These are phyloP conservation scores for Tadarida brasiliensis DNA, from an alignment of 2,797 vertebrate species.

Conservation along the genomic window DNA sequence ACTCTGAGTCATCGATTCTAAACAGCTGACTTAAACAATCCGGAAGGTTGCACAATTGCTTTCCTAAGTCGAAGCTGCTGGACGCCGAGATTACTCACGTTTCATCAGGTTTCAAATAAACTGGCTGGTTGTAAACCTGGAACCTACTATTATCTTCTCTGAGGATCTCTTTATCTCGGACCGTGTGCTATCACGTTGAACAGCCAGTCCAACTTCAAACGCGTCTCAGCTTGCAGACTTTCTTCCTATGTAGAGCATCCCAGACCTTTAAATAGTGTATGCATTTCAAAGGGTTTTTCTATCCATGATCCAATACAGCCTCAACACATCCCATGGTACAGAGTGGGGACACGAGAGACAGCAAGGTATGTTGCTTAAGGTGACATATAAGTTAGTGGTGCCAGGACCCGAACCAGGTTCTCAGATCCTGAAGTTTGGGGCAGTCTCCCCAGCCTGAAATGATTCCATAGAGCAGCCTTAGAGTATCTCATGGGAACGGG, in stretches of 20 bases:
- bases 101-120: slow-evolving; percentile 55
- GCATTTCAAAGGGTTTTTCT: background rate
- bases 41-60: slow-evolving; percentile 36
- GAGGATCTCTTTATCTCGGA: background rate
- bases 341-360: background rate
- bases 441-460: background rate
- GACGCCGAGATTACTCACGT: slow-evolving; percentile 38
- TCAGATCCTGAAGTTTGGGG: background rate
- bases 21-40: slow-evolving; percentile 35
- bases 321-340: background rate
- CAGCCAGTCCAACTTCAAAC: background rate
- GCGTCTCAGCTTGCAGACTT: background rate
- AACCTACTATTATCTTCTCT: slow-evolving; percentile 24
- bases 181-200: background rate
- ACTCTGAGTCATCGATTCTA: slow-evolving; percentile 49
- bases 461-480: fast-evolving
- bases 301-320: background rate
- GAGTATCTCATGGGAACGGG: background rate
- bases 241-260: background rate
- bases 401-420: background rate
- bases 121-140: background rate
- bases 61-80: slow-evolving; percentile 42
- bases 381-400: too few relatives aligned
- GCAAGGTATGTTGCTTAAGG: background rate
- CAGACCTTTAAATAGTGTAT: background rate